Conservation (phyloP, 2,113 vertebrate species). For the Psammodynastes pulverulentus region DNA sequence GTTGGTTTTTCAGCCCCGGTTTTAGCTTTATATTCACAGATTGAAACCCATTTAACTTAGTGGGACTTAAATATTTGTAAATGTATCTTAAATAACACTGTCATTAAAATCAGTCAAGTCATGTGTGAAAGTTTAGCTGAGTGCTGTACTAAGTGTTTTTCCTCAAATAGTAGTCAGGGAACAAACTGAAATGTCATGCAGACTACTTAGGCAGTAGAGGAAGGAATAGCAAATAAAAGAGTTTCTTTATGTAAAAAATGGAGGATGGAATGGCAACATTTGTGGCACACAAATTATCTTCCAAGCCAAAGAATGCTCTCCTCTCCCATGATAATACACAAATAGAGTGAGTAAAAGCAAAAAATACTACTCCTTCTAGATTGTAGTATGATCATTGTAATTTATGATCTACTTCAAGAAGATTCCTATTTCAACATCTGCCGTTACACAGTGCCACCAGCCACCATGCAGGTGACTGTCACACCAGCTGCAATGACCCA, state of each 20-base stretch:
- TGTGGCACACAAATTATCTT: neutral
- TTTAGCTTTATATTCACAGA: neutral
- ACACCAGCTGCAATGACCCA: neutral
- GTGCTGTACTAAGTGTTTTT: neutral
- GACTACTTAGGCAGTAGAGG: too few species aligned
- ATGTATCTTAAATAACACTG: neutral
- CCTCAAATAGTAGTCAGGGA: neutral
- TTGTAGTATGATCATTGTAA: neutral
- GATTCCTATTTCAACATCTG: neutral
- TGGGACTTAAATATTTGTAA: neutral
- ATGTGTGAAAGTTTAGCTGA: slow-evolving; percentile 1
- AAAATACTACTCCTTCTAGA: neutral
- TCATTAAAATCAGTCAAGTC: neutral
- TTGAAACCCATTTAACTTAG: slow-evolving; percentile 4
- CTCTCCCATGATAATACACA: too few species aligned
- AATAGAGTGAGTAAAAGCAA: neutral
- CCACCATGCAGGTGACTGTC: neutral
- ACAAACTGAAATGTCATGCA: neutral
- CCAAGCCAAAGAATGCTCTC: neutral
- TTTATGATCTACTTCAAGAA: neutral
- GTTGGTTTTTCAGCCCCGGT: neutral
- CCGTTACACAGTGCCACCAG: neutral
- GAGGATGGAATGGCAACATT: neutral
- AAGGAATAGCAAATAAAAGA: neutral
- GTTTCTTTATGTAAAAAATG: neutral